Evolutionary conservation across 2,888 invertebrate genomes (phyloP).

Genomic region (Eupsilia transversa): DNA sequence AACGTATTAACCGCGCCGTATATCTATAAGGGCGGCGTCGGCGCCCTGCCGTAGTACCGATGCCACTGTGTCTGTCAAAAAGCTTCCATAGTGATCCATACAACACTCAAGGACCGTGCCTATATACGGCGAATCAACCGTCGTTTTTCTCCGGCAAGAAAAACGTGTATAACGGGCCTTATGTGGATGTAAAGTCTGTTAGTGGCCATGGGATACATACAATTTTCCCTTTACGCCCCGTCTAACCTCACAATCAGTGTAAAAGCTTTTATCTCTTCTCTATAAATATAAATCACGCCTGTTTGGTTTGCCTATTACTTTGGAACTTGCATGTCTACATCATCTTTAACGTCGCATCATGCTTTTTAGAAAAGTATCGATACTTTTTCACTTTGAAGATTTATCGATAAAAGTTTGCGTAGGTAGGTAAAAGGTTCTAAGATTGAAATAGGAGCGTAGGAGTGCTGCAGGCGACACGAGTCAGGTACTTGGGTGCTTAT

Average conservation of each 20-base stretch:
- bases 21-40: no score
- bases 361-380: conserved; percentile 22
- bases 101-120: no score
- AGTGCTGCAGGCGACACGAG: neutral
- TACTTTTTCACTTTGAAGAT: conserved; percentile 28
- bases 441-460: neutral
- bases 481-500: no score
- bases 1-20: no score
- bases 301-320: conserved; percentile 56
- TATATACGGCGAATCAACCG: no score
- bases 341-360: conserved; percentile 34
- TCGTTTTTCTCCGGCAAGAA: no score
- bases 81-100: no score
- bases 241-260: conserved; percentile 64
- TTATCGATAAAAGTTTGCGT: conserved; percentile 19
- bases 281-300: conserved; percentile 61
- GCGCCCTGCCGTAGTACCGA: no score
- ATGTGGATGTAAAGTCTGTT: conserved; percentile 45
- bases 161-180: neutral
- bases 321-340: conserved; percentile 51
- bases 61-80: no score
- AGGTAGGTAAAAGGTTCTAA: neutral
- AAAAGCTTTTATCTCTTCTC: conserved; percentile 65
- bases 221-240: conserved; percentile 51
- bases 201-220: conserved; percentile 34